Percentiles rank a stretch among this genome's conserved stretches.
Conservation (phyloP, 2,888 invertebrate species). For the Campoplex nolae region DNA sequence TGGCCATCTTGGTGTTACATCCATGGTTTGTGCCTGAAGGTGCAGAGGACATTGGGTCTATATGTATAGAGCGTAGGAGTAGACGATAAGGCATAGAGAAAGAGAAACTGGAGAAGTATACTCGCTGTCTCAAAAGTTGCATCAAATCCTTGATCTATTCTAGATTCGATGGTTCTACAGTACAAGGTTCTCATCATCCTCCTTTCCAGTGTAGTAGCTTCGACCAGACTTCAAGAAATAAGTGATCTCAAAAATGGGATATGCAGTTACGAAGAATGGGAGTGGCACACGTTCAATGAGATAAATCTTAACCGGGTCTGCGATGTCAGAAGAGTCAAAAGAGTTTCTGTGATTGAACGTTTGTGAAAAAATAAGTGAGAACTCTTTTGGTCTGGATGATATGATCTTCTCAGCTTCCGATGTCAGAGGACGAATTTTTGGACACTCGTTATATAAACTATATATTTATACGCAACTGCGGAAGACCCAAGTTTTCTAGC, state of each 20-base stretch:
- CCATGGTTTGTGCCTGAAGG: constrained; percentile 71
- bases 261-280: too few relatives aligned
- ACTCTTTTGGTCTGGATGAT: not conserved
- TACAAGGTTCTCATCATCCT: not conserved
- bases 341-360: too few relatives aligned
- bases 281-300: not conserved
- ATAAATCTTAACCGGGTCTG: too few relatives aligned
- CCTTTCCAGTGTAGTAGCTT: not conserved
- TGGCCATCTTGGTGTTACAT: constrained; percentile 75
- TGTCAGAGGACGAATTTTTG: not conserved
- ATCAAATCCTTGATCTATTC: not conserved
- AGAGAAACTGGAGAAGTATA: constrained; percentile 64
- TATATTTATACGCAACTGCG: constrained; percentile 35
- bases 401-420: not conserved
- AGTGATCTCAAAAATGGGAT: not conserved
- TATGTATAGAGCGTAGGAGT: constrained; percentile 55
- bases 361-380: not conserved
- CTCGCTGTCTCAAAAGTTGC: not conserved
- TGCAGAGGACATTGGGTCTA: constrained; percentile 69
- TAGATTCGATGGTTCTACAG: too few relatives aligned
- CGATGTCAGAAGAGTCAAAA: too few relatives aligned
- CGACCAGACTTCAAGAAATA: not conserved
- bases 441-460: constrained; percentile 16
- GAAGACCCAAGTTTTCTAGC: constrained; percentile 39
- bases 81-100: constrained; percentile 72